Percentiles rank a stretch among this genome's conserved stretches.
Evolutionary conservation across 2,113 vertebrate genomes (phyloP).

Genomic region (Leucopsar rothschildi): DNA sequence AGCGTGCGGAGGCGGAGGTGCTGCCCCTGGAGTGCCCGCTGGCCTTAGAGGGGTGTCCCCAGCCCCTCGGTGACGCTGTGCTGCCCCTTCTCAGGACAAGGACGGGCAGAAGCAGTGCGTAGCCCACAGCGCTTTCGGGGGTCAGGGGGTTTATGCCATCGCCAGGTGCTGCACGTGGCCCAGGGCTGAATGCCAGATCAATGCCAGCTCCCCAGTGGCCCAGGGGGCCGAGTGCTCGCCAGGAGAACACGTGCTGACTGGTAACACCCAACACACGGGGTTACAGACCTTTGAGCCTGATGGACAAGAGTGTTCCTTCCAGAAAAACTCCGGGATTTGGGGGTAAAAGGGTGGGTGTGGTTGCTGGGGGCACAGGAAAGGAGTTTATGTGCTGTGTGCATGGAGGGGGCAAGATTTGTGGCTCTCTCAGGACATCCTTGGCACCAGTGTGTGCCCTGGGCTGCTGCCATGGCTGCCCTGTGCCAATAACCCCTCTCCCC

Average conservation of each 20-base stretch:
- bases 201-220: background rate
- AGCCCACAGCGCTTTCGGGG: conserved; percentile 62
- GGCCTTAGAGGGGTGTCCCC: rapidly evolving
- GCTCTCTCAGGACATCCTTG: background rate
- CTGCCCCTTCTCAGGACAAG: conserved; percentile 53
- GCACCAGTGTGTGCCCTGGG: rapidly evolving
- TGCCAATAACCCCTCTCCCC: rapidly evolving
- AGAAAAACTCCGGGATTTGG: background rate
- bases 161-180: conserved; percentile 82
- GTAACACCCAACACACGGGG: background rate
- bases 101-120: conserved; percentile 72
- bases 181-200: conserved; percentile 66
- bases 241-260: conserved; percentile 73
- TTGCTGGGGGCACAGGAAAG: background rate
- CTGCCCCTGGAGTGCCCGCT: background rate
- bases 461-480: rapidly evolving
- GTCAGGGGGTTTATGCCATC: conserved; percentile 74
- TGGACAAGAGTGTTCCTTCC: background rate
- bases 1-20: rapidly evolving
- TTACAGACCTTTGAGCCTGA: background rate
- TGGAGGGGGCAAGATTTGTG: background rate
- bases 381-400: rapidly evolving
- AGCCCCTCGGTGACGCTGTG: rapidly evolving
- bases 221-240: conserved; percentile 49
- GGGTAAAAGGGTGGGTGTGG: background rate